Base-by-base conservation (phyloP, 1,140 invertebrate genomes). In the Trichonephila inaurata region DNA sequence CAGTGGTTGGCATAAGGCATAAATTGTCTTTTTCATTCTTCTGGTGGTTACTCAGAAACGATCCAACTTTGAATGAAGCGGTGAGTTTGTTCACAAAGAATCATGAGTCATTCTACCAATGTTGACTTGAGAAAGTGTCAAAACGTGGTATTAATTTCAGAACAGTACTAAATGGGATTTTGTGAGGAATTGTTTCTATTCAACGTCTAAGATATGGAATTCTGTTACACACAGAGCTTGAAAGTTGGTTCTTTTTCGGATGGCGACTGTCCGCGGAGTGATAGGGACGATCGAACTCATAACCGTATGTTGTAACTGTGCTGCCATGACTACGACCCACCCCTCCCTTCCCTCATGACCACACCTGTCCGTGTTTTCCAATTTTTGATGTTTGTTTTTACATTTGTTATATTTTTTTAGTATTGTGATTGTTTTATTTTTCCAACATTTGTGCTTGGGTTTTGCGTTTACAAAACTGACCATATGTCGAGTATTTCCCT, bases 241-340 rank as follows among this genome's bases (percentile, higher is more conserved):
- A 58, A 5, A 14, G 44, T 58, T 61, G 44, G 40, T 24, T 61
- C 83, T 58, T 24, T 85, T 85, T 18, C 40, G 86, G 24, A 88
- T 64, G 21, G 8, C 19, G 21, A 40, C 86, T 18, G 51, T 85
- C n/a, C 21, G 7, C 85, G 58, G 60, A 69, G 60, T 86, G 92
- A 93, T 83, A 93, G 92, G 28, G 92, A 93, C 92, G 92, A 93
- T 93, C 92, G 92, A 93, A 93, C 58, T 21, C 72, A 24, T 77
- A 62, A 81, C 85, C 51, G 86, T 93, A 86, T 93, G 92, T 93
- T 93, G 85, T 93, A 60, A 72, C 69, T 24, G 44, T 66, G 92
- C 92, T 93, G 40, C 86, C 92, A 93, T 93, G 92, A 51, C 92
- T 93, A 93, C 92, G 85, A 69, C 51, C n/a, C 85, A 28, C 28